Evolutionary conservation across 2,888 invertebrate genomes (phyloP), one percentile per base, ranked within the genome.

Genomic region (Exephanes ischioxanthus): DNA sequence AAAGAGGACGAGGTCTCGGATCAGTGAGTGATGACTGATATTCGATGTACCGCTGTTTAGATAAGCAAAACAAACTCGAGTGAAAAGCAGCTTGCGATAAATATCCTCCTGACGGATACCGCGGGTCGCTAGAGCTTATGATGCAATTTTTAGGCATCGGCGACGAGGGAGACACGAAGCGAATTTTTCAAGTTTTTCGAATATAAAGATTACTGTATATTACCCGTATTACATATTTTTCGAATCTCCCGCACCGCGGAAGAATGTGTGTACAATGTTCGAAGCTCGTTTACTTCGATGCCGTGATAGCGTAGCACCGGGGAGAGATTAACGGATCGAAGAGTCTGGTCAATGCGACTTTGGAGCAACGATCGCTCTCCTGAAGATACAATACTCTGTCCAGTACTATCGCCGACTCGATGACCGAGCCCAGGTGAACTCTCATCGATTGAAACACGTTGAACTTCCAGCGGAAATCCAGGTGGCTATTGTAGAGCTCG

Each of bases 291-390:
- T 91, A 94, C 91, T 95, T 96, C 63, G 95, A 90, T 88, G 96
- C 96, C 78, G 97, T 94, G 89, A 98, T 95, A 58, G 96, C 96
- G 93, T 97, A 97, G 94, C 97, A 97, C 88, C 98, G 95, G 3
- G 98, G 98, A 0, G 98, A 98, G 83, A 97, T 94, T 0, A 97
- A 95, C 6, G 98, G 97, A 95, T 98, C 97, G 94, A 98, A 98
- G 85, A 98, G 94, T 90, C 96, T 96, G 33, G 98, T 96, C 83
- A 98, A 93, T 94, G 95, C 96, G 22, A 96, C 95, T 85, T 95
- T 94, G 1, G 94, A 94, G 70, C 95, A 94, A 9, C 94, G 90
- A 2, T 95, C 95, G 89, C 95, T 95, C 91, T 98, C 97, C 83
- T 95, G 94, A 45, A 99, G 95, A 95, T 95, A 98, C 89, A 97